A percentile compares a stretch with the other conserved stretches of the same genome.
These are phyloP conservation scores for Ctena decussata DNA, from an alignment of 2,888 invertebrate genomes.

Conservation along the genomic window DNA sequence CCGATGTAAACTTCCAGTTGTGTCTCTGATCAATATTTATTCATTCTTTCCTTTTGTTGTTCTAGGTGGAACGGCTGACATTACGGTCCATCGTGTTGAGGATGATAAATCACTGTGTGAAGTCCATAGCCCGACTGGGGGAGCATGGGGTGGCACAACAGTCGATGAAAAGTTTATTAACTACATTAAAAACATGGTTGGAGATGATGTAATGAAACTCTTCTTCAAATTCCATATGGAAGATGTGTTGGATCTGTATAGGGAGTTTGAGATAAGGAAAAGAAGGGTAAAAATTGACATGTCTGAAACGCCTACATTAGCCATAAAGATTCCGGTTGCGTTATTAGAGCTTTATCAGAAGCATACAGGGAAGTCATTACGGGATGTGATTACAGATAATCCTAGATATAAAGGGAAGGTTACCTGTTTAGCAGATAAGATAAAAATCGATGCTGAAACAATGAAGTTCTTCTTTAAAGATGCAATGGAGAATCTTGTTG, in stretches of 20 bases:
- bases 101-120: slow-evolving; percentile 44
- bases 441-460: slow-evolving; percentile 47
- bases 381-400: slow-evolving; percentile 20
- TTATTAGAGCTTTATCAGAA: slow-evolving; percentile 45
- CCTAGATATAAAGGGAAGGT: slow-evolving; percentile 44
- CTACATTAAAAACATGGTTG: slow-evolving; percentile 42
- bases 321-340: slow-evolving; percentile 40
- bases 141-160: slow-evolving; percentile 53
- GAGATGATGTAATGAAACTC: slow-evolving; percentile 40
- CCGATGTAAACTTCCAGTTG: too few species aligned
- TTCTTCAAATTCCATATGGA: slow-evolving; percentile 44
- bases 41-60: too few species aligned
- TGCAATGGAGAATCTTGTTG: slow-evolving; percentile 40
- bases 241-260: slow-evolving; percentile 52
- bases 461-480: slow-evolving; percentile 55
- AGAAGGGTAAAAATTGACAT: slow-evolving; percentile 41
- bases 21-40: too few species aligned
- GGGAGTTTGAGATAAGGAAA: slow-evolving; percentile 54
- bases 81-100: slow-evolving; percentile 54
- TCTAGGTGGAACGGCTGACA: slow-evolving; percentile 60
- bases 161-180: slow-evolving; percentile 54
- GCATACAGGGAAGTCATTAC: not conserved
- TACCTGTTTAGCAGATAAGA: slow-evolving; percentile 39
- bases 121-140: slow-evolving; percentile 53
- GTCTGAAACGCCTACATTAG: slow-evolving; percentile 41